Percentiles rank a stretch among this genome's conserved stretches.
Evolutionary conservation across 2,113 vertebrate genomes (phyloP).

Genomic region (Blennius ocellaris): DNA sequence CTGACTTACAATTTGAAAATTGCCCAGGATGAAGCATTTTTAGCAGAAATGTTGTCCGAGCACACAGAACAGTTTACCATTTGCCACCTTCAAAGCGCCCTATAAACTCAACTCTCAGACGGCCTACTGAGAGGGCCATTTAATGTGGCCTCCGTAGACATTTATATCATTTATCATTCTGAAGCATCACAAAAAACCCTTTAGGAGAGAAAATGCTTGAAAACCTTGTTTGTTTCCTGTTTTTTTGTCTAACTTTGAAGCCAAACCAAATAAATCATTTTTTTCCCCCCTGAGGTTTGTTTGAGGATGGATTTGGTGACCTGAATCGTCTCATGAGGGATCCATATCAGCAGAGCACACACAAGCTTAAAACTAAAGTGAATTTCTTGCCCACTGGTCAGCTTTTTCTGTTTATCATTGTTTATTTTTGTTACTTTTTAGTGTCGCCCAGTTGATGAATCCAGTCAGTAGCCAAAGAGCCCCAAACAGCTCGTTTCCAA

Average conservation of each 20-base stretch:
- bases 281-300: conserved; percentile 31
- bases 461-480: conserved; percentile 32
- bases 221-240: conserved; percentile 52
- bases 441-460: conserved; percentile 41
- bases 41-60: conserved; percentile 51
- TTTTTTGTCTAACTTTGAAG: conserved; percentile 34
- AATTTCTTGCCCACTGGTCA: conserved; percentile 18
- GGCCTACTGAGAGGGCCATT: conserved; percentile 68
- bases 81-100: conserved; percentile 67
- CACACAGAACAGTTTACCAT: conserved; percentile 60
- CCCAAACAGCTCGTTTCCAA: conserved; percentile 29
- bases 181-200: conserved; percentile 51
- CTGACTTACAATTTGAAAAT: conserved; percentile 13
- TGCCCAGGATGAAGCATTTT: conserved; percentile 39
- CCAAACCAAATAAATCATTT: conserved; percentile 38
- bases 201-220: conserved; percentile 29
- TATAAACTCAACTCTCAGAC: conserved; percentile 46
- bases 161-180: conserved; percentile 75
- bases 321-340: conserved; percentile 63
- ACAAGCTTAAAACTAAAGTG: conserved; percentile 35
- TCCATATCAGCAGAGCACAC: conserved; percentile 70
- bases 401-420: conserved; percentile 31
- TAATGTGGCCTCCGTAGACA: conserved; percentile 70
- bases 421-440: conserved; percentile 47
- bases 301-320: conserved; percentile 63